Base-by-base conservation (phyloP, 30 jellyfish, hydroid and myxozoan species). In the Phacellophora camtschatica region DNA sequence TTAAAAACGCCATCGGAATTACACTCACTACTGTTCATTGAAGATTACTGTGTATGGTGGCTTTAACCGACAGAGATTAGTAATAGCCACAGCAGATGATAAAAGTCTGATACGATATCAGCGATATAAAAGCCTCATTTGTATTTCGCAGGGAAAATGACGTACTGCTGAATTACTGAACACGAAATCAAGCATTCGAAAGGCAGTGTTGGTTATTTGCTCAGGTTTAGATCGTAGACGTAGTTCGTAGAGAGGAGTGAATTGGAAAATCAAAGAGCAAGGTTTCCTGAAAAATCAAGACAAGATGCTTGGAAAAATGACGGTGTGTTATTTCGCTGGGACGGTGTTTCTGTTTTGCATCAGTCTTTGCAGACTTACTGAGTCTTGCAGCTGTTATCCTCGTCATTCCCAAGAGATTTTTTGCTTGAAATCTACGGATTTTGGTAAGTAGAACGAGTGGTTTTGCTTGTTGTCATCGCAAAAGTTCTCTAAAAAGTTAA, bases 301-400 rank as follows among this genome's bases (percentile, higher is more conserved):
- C 71, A 28, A n/a, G 5, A 5, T 3, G 15, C 13, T 22, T 12
- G 23, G 29, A 15, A 74, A 19, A 5, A 74, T 74, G 87, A 43
- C 24, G 41, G 0, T 36, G 11, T 11, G 35, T 7, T 27, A 58
- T 45, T 30, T 43, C 29, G 32, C 37, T 23, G 8, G 32, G 48
- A 25, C 56, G 25, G 6, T 36, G 35, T 0, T 55, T 13, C 18
- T 74, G 61, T 19, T 71, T 24, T 32, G 35, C 32, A 53, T 31
- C 25, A 8, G 20, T 19, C 13, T 61, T 55, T 54, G 36, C 64
- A 30, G 37, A 33, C 2, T 54, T 39, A 27, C 79, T 16, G 90
- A 78, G 42, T 43, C 82, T 4, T 78, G 90, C 53, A 78, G 90
- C 56, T 78, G 90, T 25, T 78, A 61, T 32, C 75, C 90, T 10